Conservation (phyloP, 1,140 invertebrate genomes). For the Heterodera schachtii region DNA sequence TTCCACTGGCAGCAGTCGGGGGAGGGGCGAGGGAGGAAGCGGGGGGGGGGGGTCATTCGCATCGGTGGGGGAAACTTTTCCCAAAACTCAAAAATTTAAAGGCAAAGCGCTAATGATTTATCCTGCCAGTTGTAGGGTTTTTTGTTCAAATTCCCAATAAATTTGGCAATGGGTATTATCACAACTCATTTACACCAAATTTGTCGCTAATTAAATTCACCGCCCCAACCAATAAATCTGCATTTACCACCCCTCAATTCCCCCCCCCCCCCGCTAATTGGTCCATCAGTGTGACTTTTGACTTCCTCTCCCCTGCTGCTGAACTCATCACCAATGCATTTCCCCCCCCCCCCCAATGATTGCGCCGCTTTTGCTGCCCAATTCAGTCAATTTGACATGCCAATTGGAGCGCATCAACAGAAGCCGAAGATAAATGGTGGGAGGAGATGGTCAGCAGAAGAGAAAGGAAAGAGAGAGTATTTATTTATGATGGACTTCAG, state of each 20-base stretch:
- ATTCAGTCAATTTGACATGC: neutral
- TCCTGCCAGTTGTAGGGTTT: too few relatives aligned
- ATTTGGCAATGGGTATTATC: too few relatives aligned
- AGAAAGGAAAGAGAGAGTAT: too few relatives aligned
- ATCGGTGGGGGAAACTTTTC: too few relatives aligned
- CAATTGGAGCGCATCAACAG: constrained; percentile 2
- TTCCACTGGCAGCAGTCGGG: neutral
- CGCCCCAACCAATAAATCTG: neutral
- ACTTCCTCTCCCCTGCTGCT: neutral
- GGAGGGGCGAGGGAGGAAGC: neutral
- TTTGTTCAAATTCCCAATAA: too few relatives aligned
- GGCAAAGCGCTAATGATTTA: too few relatives aligned
- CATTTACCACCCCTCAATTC: neutral
- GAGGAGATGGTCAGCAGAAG: neutral
- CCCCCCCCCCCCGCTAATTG: neutral
- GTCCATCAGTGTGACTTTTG: neutral
- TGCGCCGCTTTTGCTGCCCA: neutral
- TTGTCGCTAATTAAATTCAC: neutral
- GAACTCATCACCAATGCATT: neutral
- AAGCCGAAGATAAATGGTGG: neutral
- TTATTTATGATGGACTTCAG: neutral
- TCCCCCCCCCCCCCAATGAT: neutral
- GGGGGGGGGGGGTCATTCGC: too few relatives aligned
- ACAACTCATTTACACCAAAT: neutral
- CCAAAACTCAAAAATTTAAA: too few relatives aligned